Evolutionary conservation across 2,888 invertebrate genomes (phyloP), one percentile per base, ranked within the genome.

Genomic region (Barypeithes pellucidus): DNA sequence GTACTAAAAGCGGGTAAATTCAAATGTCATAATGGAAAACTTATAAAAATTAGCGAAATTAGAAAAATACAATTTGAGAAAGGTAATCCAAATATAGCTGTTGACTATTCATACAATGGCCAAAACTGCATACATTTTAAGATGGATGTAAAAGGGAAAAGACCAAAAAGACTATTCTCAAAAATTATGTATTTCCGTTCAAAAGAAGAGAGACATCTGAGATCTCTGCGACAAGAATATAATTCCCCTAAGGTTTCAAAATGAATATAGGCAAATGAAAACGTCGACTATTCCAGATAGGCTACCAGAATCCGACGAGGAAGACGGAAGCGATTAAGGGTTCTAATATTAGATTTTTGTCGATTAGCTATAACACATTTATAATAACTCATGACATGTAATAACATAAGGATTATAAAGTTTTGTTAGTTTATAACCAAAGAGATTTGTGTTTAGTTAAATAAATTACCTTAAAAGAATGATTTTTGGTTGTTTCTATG

Each of bases 41-140:
- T 39, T n/a, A 39, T 39, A 39, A n/a, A 39, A 39, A 39, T 39
- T n/a, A 39, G 39, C 39, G 39, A 39, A 39, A 39, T 39, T 39
- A 39, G n/a, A 12, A 39, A 39, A n/a, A 39, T 39, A 39, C 12
- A n/a, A 39, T 39, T 39, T n/a, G 39, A 39, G 4, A 39, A 39
- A 39, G 39, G 39, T 39, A 39, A 39, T 39, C 39, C 39, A n/a
- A 39, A 39, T 39, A n/a, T 39, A 39, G n/a, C n/a, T 12, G n/a
- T 39, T 39, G 39, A 39, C 12, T 39, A 39, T n/a, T n/a, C 39
- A 39, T 39, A 39, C 39, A 39, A 39, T 39, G 39, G n/a, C 12
- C 36, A 39, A 12, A 12, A 12, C 9, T n/a, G n/a, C n/a, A 39
- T 39, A n/a, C 39, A 29, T 29, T 29, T 29, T 29, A 29, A 29